Base-by-base conservation (phyloP, 2,113 vertebrate species). In the Heterochromis multidens region DNA sequence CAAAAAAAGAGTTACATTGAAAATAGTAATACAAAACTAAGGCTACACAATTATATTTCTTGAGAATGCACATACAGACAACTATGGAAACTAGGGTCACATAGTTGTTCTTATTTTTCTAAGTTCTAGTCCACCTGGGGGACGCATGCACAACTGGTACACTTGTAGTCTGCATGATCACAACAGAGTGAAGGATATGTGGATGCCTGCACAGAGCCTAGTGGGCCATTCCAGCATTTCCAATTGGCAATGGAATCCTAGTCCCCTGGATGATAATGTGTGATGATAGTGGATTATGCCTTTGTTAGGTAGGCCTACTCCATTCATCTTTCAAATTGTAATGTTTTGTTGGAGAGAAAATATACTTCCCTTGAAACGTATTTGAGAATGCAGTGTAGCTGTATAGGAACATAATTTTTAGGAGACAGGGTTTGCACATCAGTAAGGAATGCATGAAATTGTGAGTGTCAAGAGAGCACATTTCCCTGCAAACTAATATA, bases 401-500 rank as follows among this genome's bases (percentile, higher is more conserved):
- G 67, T 74, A n/a, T 52, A 43, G 49, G 17, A 74, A 31, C 67
- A 74, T 74, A 74, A n/a, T 52, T 60, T 25, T 49, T 77, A 87
- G 58, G 59, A 74, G 43, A 74, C 67, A 74, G 25, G 17, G 43
- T 74, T 74, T 49, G 83, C 77, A 60, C 62, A 67, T 67, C 80
- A 62, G 80, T 61, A 59, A 78, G 62, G 60, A 72, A 65, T 80
- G 87, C 79, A 89, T 89, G 82, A 80, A 85, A 90, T 65, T 79
- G 65, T 79, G 49, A 62, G 65, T 82, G 67, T 90, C 81, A 85
- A 84, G 79, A 80, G 78, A 85, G 49, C 37, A 17, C 79, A 92
- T 91, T 94, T 91, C 86, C 83, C 91, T 89, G 84, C 84, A 90
- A 93, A 93, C 83, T 78, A 82, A 84, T 84, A 87, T 85, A 88